phyloP scores from a whole-genome alignment of 1,140 invertebrate genomes.

The Limonius californicus region DNA sequence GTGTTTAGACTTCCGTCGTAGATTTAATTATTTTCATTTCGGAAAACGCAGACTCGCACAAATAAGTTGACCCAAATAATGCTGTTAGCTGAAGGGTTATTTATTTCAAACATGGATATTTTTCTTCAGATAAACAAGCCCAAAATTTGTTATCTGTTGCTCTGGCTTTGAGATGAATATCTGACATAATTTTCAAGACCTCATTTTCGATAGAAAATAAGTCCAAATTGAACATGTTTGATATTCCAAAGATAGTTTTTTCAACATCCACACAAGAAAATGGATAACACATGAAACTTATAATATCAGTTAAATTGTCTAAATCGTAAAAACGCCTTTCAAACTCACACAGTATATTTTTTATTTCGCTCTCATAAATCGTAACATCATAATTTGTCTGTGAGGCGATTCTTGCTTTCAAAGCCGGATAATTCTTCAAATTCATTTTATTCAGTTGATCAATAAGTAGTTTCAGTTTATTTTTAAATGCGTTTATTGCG shows the following conservation, averaged over 20 bases:
- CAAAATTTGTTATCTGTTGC: constrained; percentile 13
- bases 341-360: constrained; percentile 3
- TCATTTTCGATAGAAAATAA: constrained; percentile 7
- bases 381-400: not conserved
- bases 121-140: constrained; percentile 17
- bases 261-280: too few species aligned
- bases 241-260: constrained; percentile 9
- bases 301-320: not conserved
- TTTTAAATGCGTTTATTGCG: constrained; percentile 10
- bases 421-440: constrained; percentile 23
- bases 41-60: constrained; percentile 18
- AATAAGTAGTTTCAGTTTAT: constrained; percentile 11
- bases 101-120: constrained; percentile 19
- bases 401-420: constrained; percentile 31
- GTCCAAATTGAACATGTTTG: constrained; percentile 10
- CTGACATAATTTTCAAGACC: constrained; percentile 10
- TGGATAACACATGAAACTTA: not conserved
- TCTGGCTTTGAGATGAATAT: constrained; percentile 16
- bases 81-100: constrained; percentile 17
- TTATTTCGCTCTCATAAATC: not conserved
- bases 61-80: constrained; percentile 21
- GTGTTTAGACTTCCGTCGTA: too few species aligned
- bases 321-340: constrained; percentile 5
- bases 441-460: constrained; percentile 1
- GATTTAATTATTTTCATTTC: not conserved